These are phyloP conservation scores for Matsumurasca onukii DNA, from an alignment of 1,140 invertebrate genomes.

Conservation along the genomic window DNA sequence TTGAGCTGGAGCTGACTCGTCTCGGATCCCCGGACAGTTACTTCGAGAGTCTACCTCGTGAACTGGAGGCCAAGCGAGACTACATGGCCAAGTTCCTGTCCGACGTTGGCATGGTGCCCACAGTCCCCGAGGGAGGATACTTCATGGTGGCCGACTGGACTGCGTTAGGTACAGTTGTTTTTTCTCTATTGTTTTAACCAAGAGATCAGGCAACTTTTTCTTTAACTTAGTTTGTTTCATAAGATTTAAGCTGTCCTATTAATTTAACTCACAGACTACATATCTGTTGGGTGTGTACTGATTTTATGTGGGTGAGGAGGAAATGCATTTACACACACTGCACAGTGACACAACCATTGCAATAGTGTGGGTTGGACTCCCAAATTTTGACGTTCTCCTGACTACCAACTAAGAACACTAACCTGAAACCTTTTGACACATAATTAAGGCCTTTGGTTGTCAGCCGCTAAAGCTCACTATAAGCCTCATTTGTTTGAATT, in stretches of 20 bases:
- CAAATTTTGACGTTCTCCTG: too few species aligned
- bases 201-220: background rate
- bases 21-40: conserved; percentile 80
- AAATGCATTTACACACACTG: too few species aligned
- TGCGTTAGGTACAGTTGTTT: conserved; percentile 56
- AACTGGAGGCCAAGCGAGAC: conserved; percentile 84
- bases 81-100: conserved; percentile 73
- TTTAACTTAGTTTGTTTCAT: background rate
- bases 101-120: conserved; percentile 86
- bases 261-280: background rate
- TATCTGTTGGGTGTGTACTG: too few species aligned
- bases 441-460: too few species aligned
- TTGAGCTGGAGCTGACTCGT: conserved; percentile 81
- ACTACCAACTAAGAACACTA: too few species aligned
- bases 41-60: conserved; percentile 72
- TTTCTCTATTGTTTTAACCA: background rate
- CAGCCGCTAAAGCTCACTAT: too few species aligned
- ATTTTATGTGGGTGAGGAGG: too few species aligned
- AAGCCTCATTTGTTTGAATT: too few species aligned
- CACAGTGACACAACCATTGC: too few species aligned
- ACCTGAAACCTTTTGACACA: too few species aligned
- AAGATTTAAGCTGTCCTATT: background rate
- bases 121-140: conserved; percentile 94
- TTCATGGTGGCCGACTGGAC: conserved; percentile 95
- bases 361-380: too few species aligned